Evolutionary conservation across 2,888 invertebrate species (phyloP).

Genomic region (Anodontia alba): DNA sequence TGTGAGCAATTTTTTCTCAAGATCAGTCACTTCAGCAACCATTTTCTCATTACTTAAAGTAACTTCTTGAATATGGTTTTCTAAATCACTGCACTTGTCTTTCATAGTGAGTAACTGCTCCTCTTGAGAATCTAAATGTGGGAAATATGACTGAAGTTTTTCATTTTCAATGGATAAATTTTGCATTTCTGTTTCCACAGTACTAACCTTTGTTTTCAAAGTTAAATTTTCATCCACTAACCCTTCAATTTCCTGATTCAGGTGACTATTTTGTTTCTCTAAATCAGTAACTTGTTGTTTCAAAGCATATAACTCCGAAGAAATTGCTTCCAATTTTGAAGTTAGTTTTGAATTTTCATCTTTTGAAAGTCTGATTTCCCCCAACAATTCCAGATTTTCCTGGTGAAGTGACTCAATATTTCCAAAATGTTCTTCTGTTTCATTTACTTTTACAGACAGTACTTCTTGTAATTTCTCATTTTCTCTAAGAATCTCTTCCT

Average conservation of each 20-base stretch:
- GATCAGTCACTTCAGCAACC: constrained; percentile 39
- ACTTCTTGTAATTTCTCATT: constrained; percentile 53
- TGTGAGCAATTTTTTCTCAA: constrained; percentile 35
- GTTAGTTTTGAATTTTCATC: constrained; percentile 16
- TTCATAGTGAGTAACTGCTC: constrained; percentile 40
- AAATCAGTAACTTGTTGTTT: constrained; percentile 29
- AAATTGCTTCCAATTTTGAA: not conserved
- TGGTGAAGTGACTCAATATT: constrained; percentile 38
- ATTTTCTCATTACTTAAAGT: constrained; percentile 62
- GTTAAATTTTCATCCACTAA: constrained; percentile 49
- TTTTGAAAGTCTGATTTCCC: constrained; percentile 14
- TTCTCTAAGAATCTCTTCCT: constrained; percentile 48
- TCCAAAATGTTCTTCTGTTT: constrained; percentile 48
- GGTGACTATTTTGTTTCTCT: constrained; percentile 39
- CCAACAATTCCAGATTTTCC: constrained; percentile 46
- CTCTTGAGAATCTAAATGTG: constrained; percentile 48
- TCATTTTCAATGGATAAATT: constrained; percentile 42
- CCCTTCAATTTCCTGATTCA: constrained; percentile 51
- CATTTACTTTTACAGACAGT: constrained; percentile 37
- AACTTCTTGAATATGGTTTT: constrained; percentile 54
- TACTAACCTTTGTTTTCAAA: constrained; percentile 50
- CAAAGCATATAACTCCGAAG: constrained; percentile 21
- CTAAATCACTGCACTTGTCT: constrained; percentile 51
- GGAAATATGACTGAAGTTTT: constrained; percentile 44
- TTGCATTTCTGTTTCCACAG: constrained; percentile 52